A percentile compares a stretch with the other conserved stretches of the same genome.
These are phyloP conservation scores for Fragariocoptes setiger DNA, from an alignment of 1,140 invertebrate species.

Conservation along the genomic window DNA sequence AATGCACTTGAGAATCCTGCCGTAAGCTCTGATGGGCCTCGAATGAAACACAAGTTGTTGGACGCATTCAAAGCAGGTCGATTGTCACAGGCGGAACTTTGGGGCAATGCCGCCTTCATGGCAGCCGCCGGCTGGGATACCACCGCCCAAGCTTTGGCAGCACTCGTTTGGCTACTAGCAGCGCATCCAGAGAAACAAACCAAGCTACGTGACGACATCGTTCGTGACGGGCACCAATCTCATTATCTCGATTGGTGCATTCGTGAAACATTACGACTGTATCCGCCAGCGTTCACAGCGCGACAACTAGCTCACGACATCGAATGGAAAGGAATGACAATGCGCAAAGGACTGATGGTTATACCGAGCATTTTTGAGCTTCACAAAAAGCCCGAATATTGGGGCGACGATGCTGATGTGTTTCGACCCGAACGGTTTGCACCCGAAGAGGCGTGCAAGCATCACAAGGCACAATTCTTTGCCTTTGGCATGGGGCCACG, in stretches of 20 bases:
- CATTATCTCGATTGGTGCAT: background rate
- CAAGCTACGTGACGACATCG: background rate
- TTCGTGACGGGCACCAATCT: background rate
- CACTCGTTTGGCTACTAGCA: background rate
- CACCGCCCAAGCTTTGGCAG: background rate
- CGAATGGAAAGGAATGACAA: background rate
- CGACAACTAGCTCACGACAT: background rate
- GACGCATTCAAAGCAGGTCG: background rate
- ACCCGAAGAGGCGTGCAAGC: conserved; percentile 11
- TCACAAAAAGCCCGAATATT: conserved; percentile 1
- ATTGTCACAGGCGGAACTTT: background rate
- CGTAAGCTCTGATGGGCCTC: background rate
- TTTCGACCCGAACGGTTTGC: conserved; percentile 13
- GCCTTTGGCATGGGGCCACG: conserved; percentile 17
- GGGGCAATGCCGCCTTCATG: background rate
- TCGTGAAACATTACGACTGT: background rate
- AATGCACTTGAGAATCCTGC: background rate
- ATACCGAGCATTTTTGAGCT: background rate
- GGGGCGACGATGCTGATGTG: background rate
- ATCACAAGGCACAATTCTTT: conserved; percentile 15
- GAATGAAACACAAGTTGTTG: background rate
- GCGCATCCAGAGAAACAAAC: background rate
- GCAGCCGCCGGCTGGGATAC: background rate
- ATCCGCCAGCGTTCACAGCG: background rate
- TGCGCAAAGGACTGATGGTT: conserved; percentile 1